Evolutionary conservation across 2,888 invertebrate genomes (phyloP), one percentile per base, ranked within the genome.

Genomic region (Heliconius sara): DNA sequence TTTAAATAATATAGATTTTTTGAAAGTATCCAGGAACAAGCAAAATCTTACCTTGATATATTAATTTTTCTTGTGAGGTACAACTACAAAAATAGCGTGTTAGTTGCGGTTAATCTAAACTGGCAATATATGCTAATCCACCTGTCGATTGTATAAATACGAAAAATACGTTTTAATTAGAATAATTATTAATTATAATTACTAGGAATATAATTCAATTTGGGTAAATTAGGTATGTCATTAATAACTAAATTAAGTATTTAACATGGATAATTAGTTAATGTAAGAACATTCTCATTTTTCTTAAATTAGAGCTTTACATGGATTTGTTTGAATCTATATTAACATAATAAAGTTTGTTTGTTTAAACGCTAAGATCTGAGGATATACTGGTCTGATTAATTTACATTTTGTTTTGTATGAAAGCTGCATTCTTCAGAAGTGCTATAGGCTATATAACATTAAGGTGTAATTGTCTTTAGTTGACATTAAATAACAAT

Each of bases 181-280:
- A 27, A 52, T 66, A 68, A 77, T 80, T 79, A 76, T 25, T 71
- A 82, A 82, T 79, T 75, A 63, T 13, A 52, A n/a, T 76, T 76
- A 22, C 47, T 39, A 34, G 16, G 57, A 74, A 74, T 65, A 76
- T 25, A 68, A 22, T 76, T 63, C 34, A 16, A 76, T 68, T 67
- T 73, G 63, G 4, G 22, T 27, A 73, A 74, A 73, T 39, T 57
- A 68, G 16, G 27, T 25, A 30, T 7, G 19, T 67, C 22, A 67
- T 34, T 67, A 67, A n/a, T 67, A 16, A 67, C 4, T 12, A 67
- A 39, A 10, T 39, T 34, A 22, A 67, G 22, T 22, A 34, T n/a
- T 22, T 12, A n/a, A n/a, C 4, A 34, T 67, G 7, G 25, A 39
- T 57, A n/a, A 72, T 72, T 72, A 72, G 72, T 30, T 72, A 72